Percentiles rank a stretch among this genome's conserved stretches.
Evolutionary conservation across 2,888 invertebrate genomes (phyloP).

Genomic region (Perizoma affinitatum): DNA sequence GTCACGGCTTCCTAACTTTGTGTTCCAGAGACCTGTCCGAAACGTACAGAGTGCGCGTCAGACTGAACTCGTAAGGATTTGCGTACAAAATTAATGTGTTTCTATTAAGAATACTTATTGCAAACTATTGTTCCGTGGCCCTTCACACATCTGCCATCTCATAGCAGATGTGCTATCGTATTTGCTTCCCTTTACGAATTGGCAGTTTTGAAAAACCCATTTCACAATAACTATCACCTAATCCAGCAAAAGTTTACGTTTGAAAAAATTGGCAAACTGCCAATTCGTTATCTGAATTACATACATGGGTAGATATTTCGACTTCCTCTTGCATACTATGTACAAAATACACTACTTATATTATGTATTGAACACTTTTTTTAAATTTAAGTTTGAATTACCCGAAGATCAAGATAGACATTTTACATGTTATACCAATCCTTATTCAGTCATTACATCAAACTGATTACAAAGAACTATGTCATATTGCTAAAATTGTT

Average conservation of each 20-base stretch:
- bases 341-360: constrained; percentile 29
- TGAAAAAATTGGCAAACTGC: constrained; percentile 73
- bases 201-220: constrained; percentile 66
- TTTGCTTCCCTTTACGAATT: constrained; percentile 75
- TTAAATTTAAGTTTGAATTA: constrained; percentile 17
- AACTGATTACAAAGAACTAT: constrained; percentile 33
- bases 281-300: constrained; percentile 65
- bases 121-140: constrained; percentile 80
- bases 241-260: constrained; percentile 37
- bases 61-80: constrained; percentile 92
- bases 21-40: constrained; percentile 88
- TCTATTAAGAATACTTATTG: constrained; percentile 69
- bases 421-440: constrained; percentile 43
- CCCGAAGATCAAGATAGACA: constrained; percentile 6
- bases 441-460: constrained; percentile 31
- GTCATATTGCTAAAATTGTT: constrained; percentile 33
- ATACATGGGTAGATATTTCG: constrained; percentile 63
- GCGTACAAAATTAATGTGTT: constrained; percentile 79
- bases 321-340: constrained; percentile 50
- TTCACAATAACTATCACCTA: constrained; percentile 38
- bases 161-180: constrained; percentile 78
- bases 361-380: constrained; percentile 28
- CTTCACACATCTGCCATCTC: constrained; percentile 81
- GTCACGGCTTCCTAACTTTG: constrained; percentile 78
- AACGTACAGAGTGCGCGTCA: constrained; percentile 93